Conservation (phyloP, 2,888 invertebrate species). For the Cheilosia scutellata region DNA sequence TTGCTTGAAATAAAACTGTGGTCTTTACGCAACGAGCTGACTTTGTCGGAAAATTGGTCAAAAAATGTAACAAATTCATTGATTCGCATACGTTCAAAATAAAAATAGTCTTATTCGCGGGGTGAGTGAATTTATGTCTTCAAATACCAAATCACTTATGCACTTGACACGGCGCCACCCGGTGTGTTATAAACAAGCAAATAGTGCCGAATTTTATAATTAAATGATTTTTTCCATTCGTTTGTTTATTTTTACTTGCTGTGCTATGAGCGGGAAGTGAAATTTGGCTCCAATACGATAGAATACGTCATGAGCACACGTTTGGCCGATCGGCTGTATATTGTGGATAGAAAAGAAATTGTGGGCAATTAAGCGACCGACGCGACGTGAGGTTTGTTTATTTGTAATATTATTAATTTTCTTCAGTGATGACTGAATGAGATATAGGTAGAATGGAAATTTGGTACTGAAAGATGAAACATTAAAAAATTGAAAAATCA, state of each 20-base stretch:
- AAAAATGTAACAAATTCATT: slow-evolving; percentile 7
- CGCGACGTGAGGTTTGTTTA: slow-evolving; percentile 65
- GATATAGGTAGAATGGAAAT: slow-evolving; percentile 9
- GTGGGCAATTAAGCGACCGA: slow-evolving; percentile 62
- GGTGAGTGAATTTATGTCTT: slow-evolving; percentile 15
- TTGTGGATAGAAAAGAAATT: slow-evolving; percentile 49
- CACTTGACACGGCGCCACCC: slow-evolving; percentile 60
- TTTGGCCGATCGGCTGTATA: slow-evolving; percentile 36
- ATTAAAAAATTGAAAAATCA: neutral
- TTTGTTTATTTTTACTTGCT: slow-evolving; percentile 63
- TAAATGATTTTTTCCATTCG: slow-evolving; percentile 25
- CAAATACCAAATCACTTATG: slow-evolving; percentile 45
- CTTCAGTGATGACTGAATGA: slow-evolving; percentile 36
- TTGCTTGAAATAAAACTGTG: neutral
- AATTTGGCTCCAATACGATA: slow-evolving; percentile 59
- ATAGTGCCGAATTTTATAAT: slow-evolving; percentile 39
- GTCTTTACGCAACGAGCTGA: slow-evolving; percentile 1
- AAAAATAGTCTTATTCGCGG: neutral
- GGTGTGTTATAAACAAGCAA: slow-evolving; percentile 60
- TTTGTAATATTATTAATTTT: slow-evolving; percentile 72
- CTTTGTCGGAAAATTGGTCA: slow-evolving; percentile 1
- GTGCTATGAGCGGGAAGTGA: slow-evolving; percentile 59
- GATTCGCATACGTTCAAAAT: neutral
- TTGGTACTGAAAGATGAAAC: slow-evolving; percentile 6
- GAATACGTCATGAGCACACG: slow-evolving; percentile 63